Evolutionary conservation across 2,888 invertebrate species (phyloP), one percentile per base, ranked within the genome.

Genomic region (Catocala nupta): DNA sequence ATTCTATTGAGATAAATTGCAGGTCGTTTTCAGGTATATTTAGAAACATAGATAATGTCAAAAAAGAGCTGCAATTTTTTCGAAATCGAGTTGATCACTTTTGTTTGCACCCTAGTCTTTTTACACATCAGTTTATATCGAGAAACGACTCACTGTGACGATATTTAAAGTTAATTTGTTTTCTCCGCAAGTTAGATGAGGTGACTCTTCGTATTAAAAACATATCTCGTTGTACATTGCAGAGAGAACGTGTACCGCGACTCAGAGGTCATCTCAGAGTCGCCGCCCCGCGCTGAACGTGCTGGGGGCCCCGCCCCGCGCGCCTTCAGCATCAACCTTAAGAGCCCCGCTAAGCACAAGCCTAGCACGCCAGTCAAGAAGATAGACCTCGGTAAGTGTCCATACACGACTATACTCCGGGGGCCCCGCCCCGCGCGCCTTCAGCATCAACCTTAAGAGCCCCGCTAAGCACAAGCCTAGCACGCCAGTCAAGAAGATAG

Each of bases 221-320:
- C 13, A 47, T 9, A 0, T 12, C 11, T 13, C 3, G 8, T 10
- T 48, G 10, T 25, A 5, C 5, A 48, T 57, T 75, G 0, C 84
- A 94, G 94, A 79, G 94, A 95, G 73, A 93, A 93, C 76, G 95
- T 95, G 51, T 95, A 95, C 82, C 93, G 93, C 51, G 95, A 95
- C 73, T 90, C 89, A 0, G 92, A 90, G 13, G 86, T 81, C 36
- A 73, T 87, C n/a, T 64, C 63, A 11, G 1, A 83, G 55, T 86
- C 87, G 6, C 89, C 89, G 71, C 85, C 92, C 68, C 81, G 92
- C 86, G 68, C 82, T 39, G 59, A 13, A 3, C 16, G 9, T 4
- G 36, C 59, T 65, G 25, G 65, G 59, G 39, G 16, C 47, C 34
- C 60, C 52, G 2, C 42, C 59, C 65, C 25, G 65, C 58, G 39